Evolutionary conservation across 2,113 vertebrate species (phyloP), one percentile per base, ranked within the genome.

Genomic region (Tragelaphus imberbis): DNA sequence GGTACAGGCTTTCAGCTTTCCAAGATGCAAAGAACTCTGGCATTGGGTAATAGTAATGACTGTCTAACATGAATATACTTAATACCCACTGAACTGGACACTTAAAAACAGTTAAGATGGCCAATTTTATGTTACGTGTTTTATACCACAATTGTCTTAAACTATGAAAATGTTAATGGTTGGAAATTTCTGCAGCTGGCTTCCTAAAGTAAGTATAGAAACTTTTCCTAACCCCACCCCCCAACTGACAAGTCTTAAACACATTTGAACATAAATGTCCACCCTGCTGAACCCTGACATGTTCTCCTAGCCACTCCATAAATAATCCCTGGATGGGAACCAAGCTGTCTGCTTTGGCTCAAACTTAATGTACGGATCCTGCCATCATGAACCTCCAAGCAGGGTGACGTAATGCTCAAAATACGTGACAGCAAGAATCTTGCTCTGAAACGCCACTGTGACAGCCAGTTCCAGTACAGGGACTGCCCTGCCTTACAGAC

Each of bases 311-410:
- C 28, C 7, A 7, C 36, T 63, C 68, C 58, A 49, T 23, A 88
- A 98, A 89, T 89, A 97, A 95, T 28, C 30, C 61, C 53, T 90
- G 90, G 84, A 81, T 33, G 23, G 19, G 15, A 51, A 68, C 88
- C 87, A 93, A 90, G 71, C 11, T 0, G 1, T 30, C 65, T 94
- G 96, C 91, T 93, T 59, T 89, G 92, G 53, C 85, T 95, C 86
- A 61, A 17, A 84, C 56, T 13, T 4, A 81, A 36, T 6, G 30
- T 4, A 80, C 27, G 21, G 63, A 33, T 84, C 58, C 65, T 91
- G 91, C 40, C 23, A 30, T 15, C 30, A 7, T n/a, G n/a, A 91
- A 36, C 16, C 10, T 56, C 89, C 27, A 2, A 19, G 30, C 51
- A 80, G 88, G 68, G 44, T 87, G 63, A 94, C 0, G 3, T 86